Conservation (phyloP, 53 echinoderm and acorn worm species). For the Mesocentrotus franciscanus region DNA sequence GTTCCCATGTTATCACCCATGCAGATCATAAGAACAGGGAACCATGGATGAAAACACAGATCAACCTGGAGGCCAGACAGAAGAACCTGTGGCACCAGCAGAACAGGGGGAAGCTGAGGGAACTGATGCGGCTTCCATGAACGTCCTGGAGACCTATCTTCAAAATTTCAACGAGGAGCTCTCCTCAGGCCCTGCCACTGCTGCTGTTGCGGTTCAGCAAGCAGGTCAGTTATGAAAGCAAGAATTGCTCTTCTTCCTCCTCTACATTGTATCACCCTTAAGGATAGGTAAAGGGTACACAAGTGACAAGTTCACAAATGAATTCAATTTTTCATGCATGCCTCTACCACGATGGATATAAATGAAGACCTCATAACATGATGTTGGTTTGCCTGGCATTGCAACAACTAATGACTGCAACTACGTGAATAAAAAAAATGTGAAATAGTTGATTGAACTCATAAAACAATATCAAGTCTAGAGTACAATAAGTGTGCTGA, state of each 20-base stretch:
- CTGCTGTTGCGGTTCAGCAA: constrained; percentile 44
- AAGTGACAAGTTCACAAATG: neutral
- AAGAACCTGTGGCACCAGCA: neutral
- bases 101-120: constrained; percentile 17
- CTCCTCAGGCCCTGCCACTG: constrained; percentile 77
- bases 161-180: constrained; percentile 97
- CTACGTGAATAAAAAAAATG: too few species aligned
- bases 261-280: neutral
- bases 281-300: neutral
- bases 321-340: too few species aligned
- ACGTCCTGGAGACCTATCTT: constrained; percentile 93
- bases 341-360: too few species aligned
- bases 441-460: too few species aligned
- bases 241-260: neutral
- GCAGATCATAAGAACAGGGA: neutral
- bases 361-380: too few species aligned
- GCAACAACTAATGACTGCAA: too few species aligned
- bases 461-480: too few species aligned
- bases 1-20: neutral
- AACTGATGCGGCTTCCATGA: constrained; percentile 82
- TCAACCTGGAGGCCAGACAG: neutral
- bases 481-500: too few species aligned
- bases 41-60: constrained; percentile 45
- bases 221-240: constrained; percentile 15
- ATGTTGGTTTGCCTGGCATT: too few species aligned